Evolutionary conservation across 2,797 vertebrate species (phyloP).

Genomic region (Thaleichthys pacificus): DNA sequence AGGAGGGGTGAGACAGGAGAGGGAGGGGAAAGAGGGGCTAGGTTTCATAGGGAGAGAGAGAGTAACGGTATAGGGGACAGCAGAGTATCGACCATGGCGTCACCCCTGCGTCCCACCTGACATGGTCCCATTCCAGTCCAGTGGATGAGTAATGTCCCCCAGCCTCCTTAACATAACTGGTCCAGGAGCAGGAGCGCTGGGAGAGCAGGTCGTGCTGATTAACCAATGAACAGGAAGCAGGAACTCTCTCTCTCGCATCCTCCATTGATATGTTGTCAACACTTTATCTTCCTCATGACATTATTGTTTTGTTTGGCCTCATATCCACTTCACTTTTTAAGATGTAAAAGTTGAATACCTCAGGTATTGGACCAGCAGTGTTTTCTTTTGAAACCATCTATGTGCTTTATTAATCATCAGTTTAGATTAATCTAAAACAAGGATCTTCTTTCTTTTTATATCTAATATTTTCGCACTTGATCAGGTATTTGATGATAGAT

Average conservation of each 20-base stretch:
- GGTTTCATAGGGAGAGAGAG: too few species aligned
- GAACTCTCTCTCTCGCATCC: background rate
- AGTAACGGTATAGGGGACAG: too few species aligned
- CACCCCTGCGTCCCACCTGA: constrained; percentile 11
- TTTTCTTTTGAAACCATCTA: constrained; percentile 7
- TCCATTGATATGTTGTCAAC: constrained; percentile 20
- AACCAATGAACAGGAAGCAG: background rate
- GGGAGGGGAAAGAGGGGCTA: constrained; percentile 18
- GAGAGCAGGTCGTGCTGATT: constrained; percentile 1
- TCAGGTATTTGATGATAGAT: constrained; percentile 10
- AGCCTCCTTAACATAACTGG: constrained; percentile 18
- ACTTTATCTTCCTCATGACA: constrained; percentile 1
- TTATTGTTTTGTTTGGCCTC: constrained; percentile 11
- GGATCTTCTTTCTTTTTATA: background rate
- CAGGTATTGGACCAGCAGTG: background rate
- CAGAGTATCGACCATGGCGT: constrained; percentile 23
- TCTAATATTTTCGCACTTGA: constrained; percentile 15
- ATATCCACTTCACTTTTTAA: background rate
- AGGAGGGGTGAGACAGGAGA: background rate
- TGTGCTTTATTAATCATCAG: constrained; percentile 14
- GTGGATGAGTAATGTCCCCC: constrained; percentile 33
- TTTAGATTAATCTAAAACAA: background rate
- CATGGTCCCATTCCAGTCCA: constrained; percentile 38
- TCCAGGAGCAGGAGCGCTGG: constrained; percentile 1
- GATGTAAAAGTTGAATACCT: background rate